Evolutionary conservation across 2,797 vertebrate genomes (phyloP).

Genomic region (Oreonectes daqikongensis): DNA sequence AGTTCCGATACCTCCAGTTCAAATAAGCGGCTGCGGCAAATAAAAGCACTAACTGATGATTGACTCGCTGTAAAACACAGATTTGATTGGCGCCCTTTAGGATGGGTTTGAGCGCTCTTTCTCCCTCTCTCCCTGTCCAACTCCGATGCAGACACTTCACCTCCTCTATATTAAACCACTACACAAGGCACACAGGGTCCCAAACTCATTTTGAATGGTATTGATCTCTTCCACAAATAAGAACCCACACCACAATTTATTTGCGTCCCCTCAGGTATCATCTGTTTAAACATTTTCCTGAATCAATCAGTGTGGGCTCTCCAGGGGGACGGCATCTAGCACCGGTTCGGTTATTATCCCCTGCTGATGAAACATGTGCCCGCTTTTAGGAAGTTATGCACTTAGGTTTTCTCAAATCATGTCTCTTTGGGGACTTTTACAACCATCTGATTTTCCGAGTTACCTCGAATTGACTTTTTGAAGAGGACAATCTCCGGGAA

Average conservation of each 20-base stretch:
- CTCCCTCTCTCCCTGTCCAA: conserved; percentile 16
- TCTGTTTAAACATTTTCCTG: conserved; percentile 65
- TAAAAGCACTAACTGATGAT: conserved; percentile 45
- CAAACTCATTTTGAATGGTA: conserved; percentile 62
- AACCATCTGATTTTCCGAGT: conserved; percentile 20
- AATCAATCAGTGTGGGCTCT: conserved; percentile 57
- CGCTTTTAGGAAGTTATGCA: conserved; percentile 37
- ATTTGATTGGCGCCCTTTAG: conserved; percentile 55
- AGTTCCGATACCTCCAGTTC: conserved; percentile 29
- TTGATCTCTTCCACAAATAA: conserved; percentile 64
- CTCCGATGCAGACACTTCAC: conserved; percentile 11
- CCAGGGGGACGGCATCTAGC: conserved; percentile 40
- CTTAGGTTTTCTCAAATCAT: conserved; percentile 33
- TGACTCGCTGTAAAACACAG: conserved; percentile 49
- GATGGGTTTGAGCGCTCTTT: conserved; percentile 37
- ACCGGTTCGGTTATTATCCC: conserved; percentile 48
- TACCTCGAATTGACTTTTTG: conserved; percentile 12
- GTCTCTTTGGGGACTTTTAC: conserved; percentile 31
- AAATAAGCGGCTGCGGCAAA: conserved; percentile 29
- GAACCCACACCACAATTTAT: conserved; percentile 60
- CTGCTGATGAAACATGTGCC: conserved; percentile 48
- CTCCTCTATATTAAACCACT: conserved; percentile 56
- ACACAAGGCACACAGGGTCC: conserved; percentile 41
- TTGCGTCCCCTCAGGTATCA: conserved; percentile 61
- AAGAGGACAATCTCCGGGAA: background rate